These are phyloP conservation scores for Smutsia gigantea DNA, from an alignment of 2,797 vertebrate species.

Conservation along the genomic window DNA sequence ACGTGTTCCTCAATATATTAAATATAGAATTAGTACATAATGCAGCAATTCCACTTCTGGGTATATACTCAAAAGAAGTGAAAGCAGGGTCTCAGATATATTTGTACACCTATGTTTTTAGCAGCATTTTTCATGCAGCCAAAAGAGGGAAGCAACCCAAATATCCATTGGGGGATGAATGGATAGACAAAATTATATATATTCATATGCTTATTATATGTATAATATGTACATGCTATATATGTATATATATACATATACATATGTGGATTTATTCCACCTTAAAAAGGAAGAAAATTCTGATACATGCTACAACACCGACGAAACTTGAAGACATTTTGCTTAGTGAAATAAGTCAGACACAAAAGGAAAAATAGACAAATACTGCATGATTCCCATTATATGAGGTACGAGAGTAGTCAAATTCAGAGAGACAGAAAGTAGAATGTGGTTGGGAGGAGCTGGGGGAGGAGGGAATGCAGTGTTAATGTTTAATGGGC, in stretches of 20 bases:
- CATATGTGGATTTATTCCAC: background rate
- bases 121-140: background rate
- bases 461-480: background rate
- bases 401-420: background rate
- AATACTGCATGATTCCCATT: background rate
- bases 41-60: background rate
- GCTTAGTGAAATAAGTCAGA: background rate
- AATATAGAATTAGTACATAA: background rate
- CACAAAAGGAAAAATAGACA: background rate
- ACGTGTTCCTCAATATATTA: background rate
- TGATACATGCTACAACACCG: background rate
- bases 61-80: background rate
- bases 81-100: background rate
- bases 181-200: background rate
- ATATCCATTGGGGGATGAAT: background rate
- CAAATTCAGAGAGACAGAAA: background rate
- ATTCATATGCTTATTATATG: too few species aligned
- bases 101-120: background rate
- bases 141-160: background rate
- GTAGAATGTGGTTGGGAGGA: background rate
- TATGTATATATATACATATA: too few species aligned
- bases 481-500: background rate
- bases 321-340: background rate
- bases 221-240: too few species aligned
- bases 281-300: conserved; percentile 12